Conservation (phyloP, 2,113 vertebrate species). For the Bagarius yarrelli region DNA sequence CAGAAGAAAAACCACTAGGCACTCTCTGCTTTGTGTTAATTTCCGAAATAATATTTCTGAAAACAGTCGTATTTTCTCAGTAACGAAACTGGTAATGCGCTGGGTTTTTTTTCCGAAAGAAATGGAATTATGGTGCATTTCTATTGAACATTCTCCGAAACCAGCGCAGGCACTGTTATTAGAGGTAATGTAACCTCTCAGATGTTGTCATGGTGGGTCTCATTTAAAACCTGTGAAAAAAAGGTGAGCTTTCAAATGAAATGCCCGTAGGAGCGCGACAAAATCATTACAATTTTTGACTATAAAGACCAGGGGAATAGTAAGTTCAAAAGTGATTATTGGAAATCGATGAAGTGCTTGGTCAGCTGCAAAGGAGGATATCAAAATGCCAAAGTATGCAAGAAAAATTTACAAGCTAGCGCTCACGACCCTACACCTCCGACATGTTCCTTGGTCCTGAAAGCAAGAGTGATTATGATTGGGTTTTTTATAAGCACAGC, state of each 20-base stretch:
- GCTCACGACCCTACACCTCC: background rate
- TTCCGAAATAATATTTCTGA: background rate
- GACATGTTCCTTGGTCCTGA: slow-evolving; percentile 30
- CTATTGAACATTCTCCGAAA: background rate
- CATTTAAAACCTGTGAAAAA: slow-evolving; percentile 40
- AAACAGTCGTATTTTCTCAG: background rate
- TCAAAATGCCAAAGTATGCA: slow-evolving; percentile 44
- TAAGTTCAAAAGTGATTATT: slow-evolving; percentile 54
- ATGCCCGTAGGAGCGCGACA: slow-evolving; percentile 26
- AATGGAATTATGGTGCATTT: background rate
- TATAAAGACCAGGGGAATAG: slow-evolving; percentile 29
- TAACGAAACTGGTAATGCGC: background rate
- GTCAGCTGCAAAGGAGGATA: slow-evolving; percentile 53
- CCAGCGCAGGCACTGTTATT: background rate
- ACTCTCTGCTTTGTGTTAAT: background rate
- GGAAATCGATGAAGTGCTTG: slow-evolving; percentile 51
- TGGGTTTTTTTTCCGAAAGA: background rate
- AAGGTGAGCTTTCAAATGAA: slow-evolving; percentile 48
- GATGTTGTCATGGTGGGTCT: slow-evolving; percentile 2
- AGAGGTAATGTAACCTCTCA: background rate
- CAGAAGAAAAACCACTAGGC: background rate
- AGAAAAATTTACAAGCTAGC: slow-evolving; percentile 46
- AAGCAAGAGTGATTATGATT: slow-evolving; percentile 42
- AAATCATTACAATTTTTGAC: slow-evolving; percentile 54
- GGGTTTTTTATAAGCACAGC: slow-evolving; percentile 35